Base-by-base conservation (phyloP, 92 coral and sea anemone genomes). In the Phenganax marumi region DNA sequence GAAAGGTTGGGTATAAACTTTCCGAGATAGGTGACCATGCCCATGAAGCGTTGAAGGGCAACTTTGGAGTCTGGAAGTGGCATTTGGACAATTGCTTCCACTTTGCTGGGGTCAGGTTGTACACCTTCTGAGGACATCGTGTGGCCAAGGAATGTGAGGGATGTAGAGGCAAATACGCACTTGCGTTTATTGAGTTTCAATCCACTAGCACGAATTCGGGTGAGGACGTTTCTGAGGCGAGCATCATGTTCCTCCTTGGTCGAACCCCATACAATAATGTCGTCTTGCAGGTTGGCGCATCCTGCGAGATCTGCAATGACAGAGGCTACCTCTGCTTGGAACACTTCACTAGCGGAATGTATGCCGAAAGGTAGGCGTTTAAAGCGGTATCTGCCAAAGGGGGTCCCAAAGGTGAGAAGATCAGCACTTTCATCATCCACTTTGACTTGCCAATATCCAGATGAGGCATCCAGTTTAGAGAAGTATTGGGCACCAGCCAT, bases 141-240 rank as follows among this genome's bases (percentile, higher is more conserved):
- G 75, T 70, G 51, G 75, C 75, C 51, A 70, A 70, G 75, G 23
- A 70, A 70, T 33, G 75, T 2, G 75, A 70, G 75, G 51, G 51
- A 70, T 25, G 50, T 10, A 10, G 53, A 33, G 51, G 51, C 75
- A 70, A 70, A 22, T 33, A 70, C 75, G 23, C 5, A 70, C 23
- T 70, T 70, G 75, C 75, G 23, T 62, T 33, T 33, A 5, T 33
- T 33, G 43, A 33, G 43, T 33, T 33, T 33, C 5, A 33, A 33
- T 33, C 43, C 43, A 33, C 43, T 33, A 5, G 43, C 43, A 33
- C 43, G 43, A 33, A 33, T 33, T 33, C 43, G 43, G 43, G 43
- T 33, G 43, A 33, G 43, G 43, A 33, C 43, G 43, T 33, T 33
- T 33, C 43, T 33, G 5, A 1, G 68, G 68, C 16, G 25, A 62